Percentiles rank a stretch among this genome's conserved stretches.
phyloP scores from a whole-genome alignment of 1,140 invertebrate species.

The Hycleus phaleratus region DNA sequence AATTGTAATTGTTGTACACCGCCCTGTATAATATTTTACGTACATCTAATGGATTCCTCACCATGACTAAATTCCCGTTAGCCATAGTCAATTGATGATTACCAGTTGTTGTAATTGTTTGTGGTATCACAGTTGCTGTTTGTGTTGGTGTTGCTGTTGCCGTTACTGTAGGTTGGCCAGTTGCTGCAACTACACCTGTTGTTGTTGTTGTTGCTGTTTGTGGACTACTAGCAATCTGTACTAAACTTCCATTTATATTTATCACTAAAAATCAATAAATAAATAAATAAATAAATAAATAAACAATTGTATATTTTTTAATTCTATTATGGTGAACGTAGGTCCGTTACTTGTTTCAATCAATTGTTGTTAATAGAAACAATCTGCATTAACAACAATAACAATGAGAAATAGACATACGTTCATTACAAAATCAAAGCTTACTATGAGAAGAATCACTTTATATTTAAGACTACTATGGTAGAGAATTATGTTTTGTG shows the following conservation, averaged over 20 bases:
- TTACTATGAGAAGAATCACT: too few species aligned
- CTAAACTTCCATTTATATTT: slow-evolving; percentile 65
- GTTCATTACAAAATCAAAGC: too few species aligned
- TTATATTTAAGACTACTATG: too few species aligned
- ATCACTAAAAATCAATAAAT: slow-evolving; percentile 47
- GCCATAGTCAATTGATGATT: slow-evolving; percentile 43
- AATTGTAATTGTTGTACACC: background rate
- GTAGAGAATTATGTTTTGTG: too few species aligned
- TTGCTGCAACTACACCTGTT: slow-evolving; percentile 7
- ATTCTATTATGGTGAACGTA: too few species aligned
- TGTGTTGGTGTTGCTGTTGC: slow-evolving; percentile 38
- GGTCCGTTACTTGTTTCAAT: too few species aligned
- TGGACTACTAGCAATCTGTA: slow-evolving; percentile 52
- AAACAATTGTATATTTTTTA: too few species aligned
- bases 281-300: background rate
- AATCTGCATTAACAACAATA: too few species aligned
- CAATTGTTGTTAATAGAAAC: too few species aligned
- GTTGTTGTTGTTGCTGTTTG: slow-evolving; percentile 35
- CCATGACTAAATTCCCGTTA: slow-evolving; percentile 56
- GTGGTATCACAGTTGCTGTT: slow-evolving; percentile 34
- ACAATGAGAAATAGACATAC: too few species aligned
- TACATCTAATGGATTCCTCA: slow-evolving; percentile 46
- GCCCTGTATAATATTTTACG: slow-evolving; percentile 25
- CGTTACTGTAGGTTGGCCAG: too few species aligned
- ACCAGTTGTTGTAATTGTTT: slow-evolving; percentile 28